phyloP scores from a whole-genome alignment of 2,888 invertebrate species.

The Uropetala carovei region DNA sequence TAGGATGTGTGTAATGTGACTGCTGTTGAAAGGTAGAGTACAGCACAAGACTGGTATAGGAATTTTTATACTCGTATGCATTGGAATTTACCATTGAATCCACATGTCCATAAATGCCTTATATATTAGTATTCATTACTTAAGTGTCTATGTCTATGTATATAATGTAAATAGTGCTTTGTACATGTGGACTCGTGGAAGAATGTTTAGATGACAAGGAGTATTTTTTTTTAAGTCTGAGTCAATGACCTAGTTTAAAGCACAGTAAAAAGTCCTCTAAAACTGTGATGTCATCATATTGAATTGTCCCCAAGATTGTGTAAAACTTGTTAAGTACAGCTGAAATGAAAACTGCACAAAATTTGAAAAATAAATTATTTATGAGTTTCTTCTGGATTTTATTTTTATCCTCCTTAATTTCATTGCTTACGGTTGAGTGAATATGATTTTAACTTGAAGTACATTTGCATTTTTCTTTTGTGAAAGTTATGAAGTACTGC shows the following conservation, averaged over 20 bases:
- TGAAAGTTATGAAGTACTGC: neutral
- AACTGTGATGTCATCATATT: constrained; percentile 54
- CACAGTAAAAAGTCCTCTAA: constrained; percentile 63
- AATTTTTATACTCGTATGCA: constrained; percentile 65
- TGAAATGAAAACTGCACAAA: constrained; percentile 69
- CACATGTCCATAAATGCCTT: constrained; percentile 68
- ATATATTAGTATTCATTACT: constrained; percentile 66
- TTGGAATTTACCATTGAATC: constrained; percentile 66
- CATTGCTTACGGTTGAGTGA: no score
- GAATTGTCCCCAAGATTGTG: constrained; percentile 53
- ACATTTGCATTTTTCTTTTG: neutral
- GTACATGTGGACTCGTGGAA: constrained; percentile 75
- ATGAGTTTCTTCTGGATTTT: constrained; percentile 67
- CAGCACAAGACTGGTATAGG: constrained; percentile 64
- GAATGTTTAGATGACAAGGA: constrained; percentile 64
- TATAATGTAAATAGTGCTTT: constrained; percentile 79
- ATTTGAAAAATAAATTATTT: constrained; percentile 70
- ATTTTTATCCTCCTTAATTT: neutral
- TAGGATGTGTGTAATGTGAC: constrained; percentile 60
- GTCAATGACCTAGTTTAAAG: constrained; percentile 64
- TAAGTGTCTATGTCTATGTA: constrained; percentile 77
- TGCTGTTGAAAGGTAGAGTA: constrained; percentile 61
- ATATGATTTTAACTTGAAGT: no score
- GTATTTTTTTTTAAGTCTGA: constrained; percentile 64
- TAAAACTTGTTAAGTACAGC: constrained; percentile 69